Evolutionary conservation across 92 coral and sea anemone genomes (phyloP), one percentile per base, ranked within the genome.

Genomic region (Meandrina meandrites): DNA sequence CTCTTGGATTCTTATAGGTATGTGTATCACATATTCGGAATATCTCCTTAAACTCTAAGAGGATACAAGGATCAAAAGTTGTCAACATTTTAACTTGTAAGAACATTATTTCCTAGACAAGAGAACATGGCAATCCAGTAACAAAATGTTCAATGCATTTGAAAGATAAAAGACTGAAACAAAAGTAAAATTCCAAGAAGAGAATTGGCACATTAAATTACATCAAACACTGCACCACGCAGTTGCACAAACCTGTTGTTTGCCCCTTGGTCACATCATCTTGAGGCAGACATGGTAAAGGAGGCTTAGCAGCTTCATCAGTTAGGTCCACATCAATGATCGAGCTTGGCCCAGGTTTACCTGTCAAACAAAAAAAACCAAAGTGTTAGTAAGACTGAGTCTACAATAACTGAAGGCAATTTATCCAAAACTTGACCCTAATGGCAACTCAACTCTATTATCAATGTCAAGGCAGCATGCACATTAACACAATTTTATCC

Each of bases 271-370:
- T 30, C 19, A 21, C n/a, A 2, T 15, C 35, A 69, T 81, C 77
- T 67, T 68, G 64, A 66, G 76, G 85, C 16, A 81, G 85, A 22
- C 57, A 48, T 69, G 86, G 86, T 81, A 81, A 67, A 13, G 78
- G 77, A 67, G 64, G 86, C 19, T 67, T 68, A 21, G 10, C 27
- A 28, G 32, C 22, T 81, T 14, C 47, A 16, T 66, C 62, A n/a
- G 67, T 81, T 68, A 67, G 66, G 60, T 81, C 86, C 48, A 81
- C 86, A 67, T 70, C n/a, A 81, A 30, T 37, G n/a, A 64, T 60
- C 15, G 77, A 3, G 8, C 77, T 72, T 15, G 86, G 76, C 19
- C 24, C 76, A 27, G 37, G 62, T 67, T 67, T 42, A 27, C 76
- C 85, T 81, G 40, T 37, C 24, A 24, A 6, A 56, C 5, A 18